These are phyloP conservation scores for Bombyx huttoni DNA, from an alignment of 2,888 invertebrate species.

Conservation along the genomic window DNA sequence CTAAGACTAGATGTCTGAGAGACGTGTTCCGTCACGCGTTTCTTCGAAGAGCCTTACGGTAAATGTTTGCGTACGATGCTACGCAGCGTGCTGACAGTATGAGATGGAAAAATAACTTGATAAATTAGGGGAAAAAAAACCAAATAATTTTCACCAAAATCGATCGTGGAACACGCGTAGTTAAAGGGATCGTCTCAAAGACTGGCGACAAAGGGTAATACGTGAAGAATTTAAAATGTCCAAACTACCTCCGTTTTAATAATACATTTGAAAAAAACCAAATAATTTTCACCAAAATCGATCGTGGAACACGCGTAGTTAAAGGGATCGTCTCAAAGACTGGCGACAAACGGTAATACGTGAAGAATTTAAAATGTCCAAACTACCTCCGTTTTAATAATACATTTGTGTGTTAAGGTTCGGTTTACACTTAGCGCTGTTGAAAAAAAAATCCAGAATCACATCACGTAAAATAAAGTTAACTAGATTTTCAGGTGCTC, in stretches of 20 bases:
- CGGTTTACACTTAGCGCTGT: no score
- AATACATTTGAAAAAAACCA: background rate
- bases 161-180: constrained; percentile 24
- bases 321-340: constrained; percentile 46
- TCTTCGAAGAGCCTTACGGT: constrained; percentile 2
- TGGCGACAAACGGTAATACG: constrained; percentile 9
- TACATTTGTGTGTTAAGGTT: background rate
- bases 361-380: background rate
- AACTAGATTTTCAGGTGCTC: no score
- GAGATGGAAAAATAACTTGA: constrained; percentile 7
- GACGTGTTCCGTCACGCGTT: constrained; percentile 10
- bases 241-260: constrained; percentile 27
- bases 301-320: constrained; percentile 28
- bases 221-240: background rate
- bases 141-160: constrained; percentile 17
- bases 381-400: constrained; percentile 27
- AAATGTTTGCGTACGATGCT: constrained; percentile 7
- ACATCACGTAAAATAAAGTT: no score
- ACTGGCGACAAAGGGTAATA: constrained; percentile 19
- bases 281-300: constrained; percentile 18
- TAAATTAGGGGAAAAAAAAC: constrained; percentile 15
- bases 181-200: constrained; percentile 42
- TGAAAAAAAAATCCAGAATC: no score
- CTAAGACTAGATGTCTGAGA: constrained; percentile 23
- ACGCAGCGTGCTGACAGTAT: constrained; percentile 17